Percentiles rank a stretch among this genome's conserved stretches.
These are phyloP conservation scores for Miltochrista miniata DNA, from an alignment of 2,888 invertebrate genomes.

Conservation along the genomic window DNA sequence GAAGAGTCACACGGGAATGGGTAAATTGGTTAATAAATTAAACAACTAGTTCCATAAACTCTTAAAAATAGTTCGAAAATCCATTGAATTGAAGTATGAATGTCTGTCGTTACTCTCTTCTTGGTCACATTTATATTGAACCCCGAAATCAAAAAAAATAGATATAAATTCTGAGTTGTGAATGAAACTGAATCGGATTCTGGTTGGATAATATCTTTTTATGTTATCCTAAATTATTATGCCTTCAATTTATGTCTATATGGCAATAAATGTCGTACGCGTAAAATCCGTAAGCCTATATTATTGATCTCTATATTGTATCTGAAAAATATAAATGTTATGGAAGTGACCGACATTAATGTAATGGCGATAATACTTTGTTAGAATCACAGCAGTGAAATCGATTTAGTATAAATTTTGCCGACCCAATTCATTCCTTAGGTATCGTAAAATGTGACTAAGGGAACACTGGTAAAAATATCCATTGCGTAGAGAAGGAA, in stretches of 20 bases:
- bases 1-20: too few species aligned
- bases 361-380: not conserved
- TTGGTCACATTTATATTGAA: constrained; percentile 3
- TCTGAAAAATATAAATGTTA: constrained; percentile 10
- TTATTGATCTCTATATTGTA: constrained; percentile 12
- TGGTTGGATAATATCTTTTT: constrained; percentile 43
- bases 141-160: constrained; percentile 40
- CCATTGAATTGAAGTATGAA: not conserved
- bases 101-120: not conserved
- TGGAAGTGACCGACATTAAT: constrained; percentile 7
- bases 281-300: constrained; percentile 14
- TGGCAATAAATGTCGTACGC: constrained; percentile 15
- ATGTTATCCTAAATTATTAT: constrained; percentile 40
- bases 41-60: too few species aligned
- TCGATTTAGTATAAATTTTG: too few species aligned
- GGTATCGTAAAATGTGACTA: too few species aligned
- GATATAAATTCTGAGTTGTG: constrained; percentile 48
- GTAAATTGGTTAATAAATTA: too few species aligned
- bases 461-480: too few species aligned
- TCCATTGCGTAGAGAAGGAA: too few species aligned
- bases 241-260: constrained; percentile 29
- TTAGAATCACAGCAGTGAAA: not conserved
- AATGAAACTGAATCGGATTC: constrained; percentile 40
- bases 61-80: too few species aligned
- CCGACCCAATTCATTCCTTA: too few species aligned